phyloP scores from a whole-genome alignment of 2,113 vertebrate genomes.

The Alaudala cheleensis region DNA sequence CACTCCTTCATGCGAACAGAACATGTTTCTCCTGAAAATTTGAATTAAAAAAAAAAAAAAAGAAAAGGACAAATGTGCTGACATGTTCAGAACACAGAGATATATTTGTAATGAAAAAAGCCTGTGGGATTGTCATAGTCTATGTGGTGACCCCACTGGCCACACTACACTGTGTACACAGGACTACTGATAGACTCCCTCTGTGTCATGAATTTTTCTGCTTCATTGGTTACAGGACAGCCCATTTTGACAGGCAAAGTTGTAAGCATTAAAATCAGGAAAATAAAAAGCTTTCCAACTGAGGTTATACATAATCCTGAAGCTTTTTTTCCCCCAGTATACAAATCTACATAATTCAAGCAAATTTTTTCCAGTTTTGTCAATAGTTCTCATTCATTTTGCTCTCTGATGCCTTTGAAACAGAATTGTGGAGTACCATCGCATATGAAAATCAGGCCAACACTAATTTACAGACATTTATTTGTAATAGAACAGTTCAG shows the following conservation, averaged over 20 bases:
- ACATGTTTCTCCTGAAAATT: slow-evolving; percentile 73
- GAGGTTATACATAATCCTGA: neutral
- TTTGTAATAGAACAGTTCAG: neutral
- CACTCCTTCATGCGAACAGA: slow-evolving; percentile 67
- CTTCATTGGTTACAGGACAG: neutral
- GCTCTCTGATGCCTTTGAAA: neutral
- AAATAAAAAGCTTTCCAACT: neutral
- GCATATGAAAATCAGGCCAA: neutral
- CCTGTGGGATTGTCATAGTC: neutral
- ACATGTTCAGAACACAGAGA: neutral
- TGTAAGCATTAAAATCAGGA: neutral
- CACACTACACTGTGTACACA: neutral
- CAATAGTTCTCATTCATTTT: neutral
- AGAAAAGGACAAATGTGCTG: neutral
- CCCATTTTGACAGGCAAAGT: neutral
- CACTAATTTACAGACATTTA: neutral
- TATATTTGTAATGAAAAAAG: neutral
- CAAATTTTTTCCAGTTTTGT: neutral
- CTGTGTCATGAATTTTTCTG: neutral
- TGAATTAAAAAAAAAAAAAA: neutral
- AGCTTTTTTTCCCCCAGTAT: neutral
- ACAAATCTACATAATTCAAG: neutral
- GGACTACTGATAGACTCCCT: neutral
- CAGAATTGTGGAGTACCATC: neutral
- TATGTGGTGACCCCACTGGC: neutral